phyloP scores from a whole-genome alignment of 2,888 invertebrate genomes.

The Diarsia rubi region DNA sequence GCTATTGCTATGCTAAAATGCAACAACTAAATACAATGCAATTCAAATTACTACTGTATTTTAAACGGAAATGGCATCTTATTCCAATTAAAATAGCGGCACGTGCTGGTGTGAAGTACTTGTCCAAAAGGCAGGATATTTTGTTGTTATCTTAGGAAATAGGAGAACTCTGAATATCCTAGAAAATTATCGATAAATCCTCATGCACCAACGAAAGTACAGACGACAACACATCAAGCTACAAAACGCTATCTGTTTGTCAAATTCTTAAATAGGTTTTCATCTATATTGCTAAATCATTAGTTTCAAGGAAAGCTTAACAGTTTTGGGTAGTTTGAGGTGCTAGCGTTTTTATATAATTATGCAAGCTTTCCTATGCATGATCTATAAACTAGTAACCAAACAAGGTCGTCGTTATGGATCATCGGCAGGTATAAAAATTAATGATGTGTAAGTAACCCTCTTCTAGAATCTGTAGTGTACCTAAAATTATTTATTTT shows the following conservation, averaged over 20 bases:
- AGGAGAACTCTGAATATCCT: neutral
- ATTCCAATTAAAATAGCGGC: neutral
- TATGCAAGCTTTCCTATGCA: neutral
- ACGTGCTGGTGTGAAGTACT: neutral
- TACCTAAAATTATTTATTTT: neutral
- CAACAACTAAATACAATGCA: neutral
- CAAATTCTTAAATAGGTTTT: too few species aligned
- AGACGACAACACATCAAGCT: too few species aligned
- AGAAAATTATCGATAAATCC: neutral
- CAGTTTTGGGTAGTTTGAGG: too few species aligned
- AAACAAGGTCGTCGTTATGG: slow-evolving; percentile 6
- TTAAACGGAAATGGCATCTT: neutral
- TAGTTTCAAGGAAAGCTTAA: too few species aligned
- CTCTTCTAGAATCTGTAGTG: slow-evolving; percentile 12
- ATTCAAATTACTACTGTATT: neutral
- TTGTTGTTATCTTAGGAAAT: neutral
- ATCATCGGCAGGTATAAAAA: slow-evolving; percentile 17
- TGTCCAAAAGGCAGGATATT: neutral
- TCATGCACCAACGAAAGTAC: neutral
- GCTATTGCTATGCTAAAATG: neutral
- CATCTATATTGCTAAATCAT: too few species aligned
- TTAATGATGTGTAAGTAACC: slow-evolving; percentile 16
- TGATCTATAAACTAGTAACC: neutral
- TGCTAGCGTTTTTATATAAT: too few species aligned
- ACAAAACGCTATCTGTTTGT: too few species aligned